Evolutionary conservation across 1,140 invertebrate genomes (phyloP).

Genomic region (Drosophila kanapiae): DNA sequence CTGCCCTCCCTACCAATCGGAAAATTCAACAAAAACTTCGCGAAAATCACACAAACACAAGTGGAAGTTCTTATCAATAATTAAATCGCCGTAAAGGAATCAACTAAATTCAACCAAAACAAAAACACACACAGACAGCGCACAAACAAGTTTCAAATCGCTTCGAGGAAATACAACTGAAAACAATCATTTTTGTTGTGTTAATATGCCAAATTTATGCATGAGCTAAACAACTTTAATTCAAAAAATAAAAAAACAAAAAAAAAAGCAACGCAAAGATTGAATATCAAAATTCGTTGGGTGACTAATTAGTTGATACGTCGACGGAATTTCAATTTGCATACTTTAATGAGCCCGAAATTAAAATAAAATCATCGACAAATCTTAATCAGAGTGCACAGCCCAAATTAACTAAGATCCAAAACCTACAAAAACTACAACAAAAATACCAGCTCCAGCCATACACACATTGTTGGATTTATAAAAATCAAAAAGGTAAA

Average conservation of each 20-base stretch:
- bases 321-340: slow-evolving; percentile 70
- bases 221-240: slow-evolving; percentile 70
- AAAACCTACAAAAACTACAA: slow-evolving; percentile 30
- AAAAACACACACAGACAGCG: slow-evolving; percentile 12
- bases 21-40: slow-evolving; percentile 14
- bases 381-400: slow-evolving; percentile 58
- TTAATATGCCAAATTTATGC: slow-evolving; percentile 66
- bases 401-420: slow-evolving; percentile 18
- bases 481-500: slow-evolving; percentile 83
- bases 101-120: slow-evolving; percentile 24
- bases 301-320: slow-evolving; percentile 71
- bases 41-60: slow-evolving; percentile 15
- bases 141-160: slow-evolving; percentile 40
- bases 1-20: neutral
- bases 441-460: slow-evolving; percentile 4
- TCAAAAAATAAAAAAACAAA: slow-evolving; percentile 41
- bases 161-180: slow-evolving; percentile 62
- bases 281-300: slow-evolving; percentile 45
- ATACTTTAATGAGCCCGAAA: slow-evolving; percentile 59
- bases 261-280: slow-evolving; percentile 21
- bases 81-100: slow-evolving; percentile 17
- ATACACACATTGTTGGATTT: slow-evolving; percentile 69
- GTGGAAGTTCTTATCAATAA: slow-evolving; percentile 47
- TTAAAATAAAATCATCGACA: slow-evolving; percentile 55
- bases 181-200: slow-evolving; percentile 60